Percentiles rank a stretch among this genome's conserved stretches.
These are phyloP conservation scores for Salmo trutta DNA, from an alignment of 2,797 vertebrate species.

Conservation along the genomic window DNA sequence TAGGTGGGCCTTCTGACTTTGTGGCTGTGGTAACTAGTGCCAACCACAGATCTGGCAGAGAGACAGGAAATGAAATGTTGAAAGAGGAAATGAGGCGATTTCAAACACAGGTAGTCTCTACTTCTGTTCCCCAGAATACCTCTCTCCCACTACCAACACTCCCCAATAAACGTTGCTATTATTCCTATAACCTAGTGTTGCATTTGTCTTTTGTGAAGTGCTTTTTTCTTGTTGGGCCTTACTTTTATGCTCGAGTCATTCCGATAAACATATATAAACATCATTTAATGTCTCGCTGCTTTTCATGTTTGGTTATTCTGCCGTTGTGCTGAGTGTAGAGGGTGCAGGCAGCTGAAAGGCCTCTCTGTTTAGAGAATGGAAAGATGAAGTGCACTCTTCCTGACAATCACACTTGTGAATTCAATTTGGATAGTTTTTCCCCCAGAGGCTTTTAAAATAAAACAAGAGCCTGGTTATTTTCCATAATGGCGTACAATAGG, in stretches of 20 bases:
- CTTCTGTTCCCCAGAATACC: neutral
- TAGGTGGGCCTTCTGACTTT: too few relatives aligned
- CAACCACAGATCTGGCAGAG: too few relatives aligned
- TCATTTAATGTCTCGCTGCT: slow-evolving; percentile 64
- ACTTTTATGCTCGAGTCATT: neutral
- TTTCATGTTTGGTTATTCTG: slow-evolving; percentile 65
- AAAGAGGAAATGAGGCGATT: neutral
- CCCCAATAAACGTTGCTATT: neutral
- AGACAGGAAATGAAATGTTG: neutral
- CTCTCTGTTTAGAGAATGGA: slow-evolving; percentile 62
- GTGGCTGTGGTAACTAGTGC: too few relatives aligned
- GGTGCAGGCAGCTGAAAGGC: slow-evolving; percentile 66
- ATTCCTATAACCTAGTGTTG: neutral
- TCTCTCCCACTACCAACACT: neutral
- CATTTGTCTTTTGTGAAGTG: neutral
- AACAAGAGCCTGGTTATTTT: slow-evolving; percentile 61
- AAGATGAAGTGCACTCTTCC: slow-evolving; percentile 67
- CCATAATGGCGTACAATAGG: slow-evolving; percentile 49
- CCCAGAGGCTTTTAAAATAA: slow-evolving; percentile 50
- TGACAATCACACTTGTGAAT: slow-evolving; percentile 68
- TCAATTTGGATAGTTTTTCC: slow-evolving; percentile 48
- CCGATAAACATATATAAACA: slow-evolving; percentile 56
- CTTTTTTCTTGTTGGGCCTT: neutral
- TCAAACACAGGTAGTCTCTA: neutral
- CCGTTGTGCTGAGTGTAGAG: slow-evolving; percentile 38